Base-by-base conservation (phyloP, 1,140 invertebrate species). In the Drosophila busckii region DNA sequence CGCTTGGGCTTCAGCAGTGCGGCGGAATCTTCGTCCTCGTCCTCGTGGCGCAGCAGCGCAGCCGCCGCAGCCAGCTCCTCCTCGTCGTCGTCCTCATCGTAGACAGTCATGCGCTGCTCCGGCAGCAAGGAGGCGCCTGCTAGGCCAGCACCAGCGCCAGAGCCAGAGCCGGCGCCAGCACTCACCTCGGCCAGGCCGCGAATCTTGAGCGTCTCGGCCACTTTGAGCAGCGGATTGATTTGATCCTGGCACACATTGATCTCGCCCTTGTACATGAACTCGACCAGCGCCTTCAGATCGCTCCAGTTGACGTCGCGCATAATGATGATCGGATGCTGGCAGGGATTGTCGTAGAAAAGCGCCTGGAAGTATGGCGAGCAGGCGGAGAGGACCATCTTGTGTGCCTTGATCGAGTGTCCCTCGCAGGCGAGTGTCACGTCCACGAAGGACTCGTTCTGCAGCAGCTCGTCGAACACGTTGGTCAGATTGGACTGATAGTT, bases 261-360 rank as follows among this genome's bases (percentile, higher is more conserved):
- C 89, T 96, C 95, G 2, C 95, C 95, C 85, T 95, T 94, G 89
- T 97, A 97, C 95, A 97, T 96, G 84, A 96, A 97, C 85, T 97
- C 95, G 22, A 96, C 94, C 7, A 94, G 92, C 10, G 95, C 94
- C 84, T 96, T 95, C 61, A 97, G 86, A 73, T 96, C 95, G 7
- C 92, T 91, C 91, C 94, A 96, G 84, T 93, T 94, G 50, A 96
- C 94, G 86, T 96, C 95, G 68, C 94, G 92, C 90, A 96, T 93
- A 32, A 97, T 96, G 59, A 96, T 93, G 52, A 96, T 96, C 9
- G 95, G 95, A 85, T 97, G 95, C 84, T 94, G 93, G 88, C 95
- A 96, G 13, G 95, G 95, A 87, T 96, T 96, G 64, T 97, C 95
- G 89, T 94, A 95, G 88, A 97, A 95, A 31, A 98, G 89, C 2